These are phyloP conservation scores for Corythaeola cristata DNA, from an alignment of 2,113 vertebrate species.

Conservation along the genomic window DNA sequence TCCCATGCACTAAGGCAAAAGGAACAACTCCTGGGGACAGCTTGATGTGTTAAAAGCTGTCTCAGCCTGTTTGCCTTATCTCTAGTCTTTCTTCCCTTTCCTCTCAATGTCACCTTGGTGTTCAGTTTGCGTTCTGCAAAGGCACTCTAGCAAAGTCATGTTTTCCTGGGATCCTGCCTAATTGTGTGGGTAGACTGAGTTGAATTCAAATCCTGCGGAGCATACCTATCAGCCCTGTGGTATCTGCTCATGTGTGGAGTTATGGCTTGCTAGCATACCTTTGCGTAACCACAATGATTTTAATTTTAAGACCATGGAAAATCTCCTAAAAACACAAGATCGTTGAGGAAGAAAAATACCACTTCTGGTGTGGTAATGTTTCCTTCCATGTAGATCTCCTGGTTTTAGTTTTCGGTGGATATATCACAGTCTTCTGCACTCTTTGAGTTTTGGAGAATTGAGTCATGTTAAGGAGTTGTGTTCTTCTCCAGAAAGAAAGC, in stretches of 20 bases:
- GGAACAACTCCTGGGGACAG: not conserved
- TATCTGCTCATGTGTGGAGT: not conserved
- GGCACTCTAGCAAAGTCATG: not conserved
- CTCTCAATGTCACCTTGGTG: not conserved
- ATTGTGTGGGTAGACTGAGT: accelerated
- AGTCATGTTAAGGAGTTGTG: not conserved
- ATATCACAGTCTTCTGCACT: accelerated
- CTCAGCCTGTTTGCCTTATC: not conserved
- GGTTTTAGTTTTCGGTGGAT: not conserved
- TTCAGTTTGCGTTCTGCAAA: not conserved
- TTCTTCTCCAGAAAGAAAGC: not conserved
- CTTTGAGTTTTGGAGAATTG: accelerated
- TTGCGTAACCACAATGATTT: accelerated
- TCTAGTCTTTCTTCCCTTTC: not conserved
- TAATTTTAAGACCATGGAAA: not conserved
- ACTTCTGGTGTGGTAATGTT: not conserved
- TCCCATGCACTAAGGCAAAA: not conserved
- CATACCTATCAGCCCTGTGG: not conserved
- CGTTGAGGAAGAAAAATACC: not conserved
- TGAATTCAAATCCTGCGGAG: not conserved
- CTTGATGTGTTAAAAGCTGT: not conserved
- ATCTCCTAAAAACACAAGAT: not conserved
- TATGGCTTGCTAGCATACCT: not conserved
- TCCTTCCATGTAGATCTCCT: accelerated
- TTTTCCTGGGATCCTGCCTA: not conserved